Base-by-base conservation (phyloP, 2,113 vertebrate species). In the Condylura cristata region DNA sequence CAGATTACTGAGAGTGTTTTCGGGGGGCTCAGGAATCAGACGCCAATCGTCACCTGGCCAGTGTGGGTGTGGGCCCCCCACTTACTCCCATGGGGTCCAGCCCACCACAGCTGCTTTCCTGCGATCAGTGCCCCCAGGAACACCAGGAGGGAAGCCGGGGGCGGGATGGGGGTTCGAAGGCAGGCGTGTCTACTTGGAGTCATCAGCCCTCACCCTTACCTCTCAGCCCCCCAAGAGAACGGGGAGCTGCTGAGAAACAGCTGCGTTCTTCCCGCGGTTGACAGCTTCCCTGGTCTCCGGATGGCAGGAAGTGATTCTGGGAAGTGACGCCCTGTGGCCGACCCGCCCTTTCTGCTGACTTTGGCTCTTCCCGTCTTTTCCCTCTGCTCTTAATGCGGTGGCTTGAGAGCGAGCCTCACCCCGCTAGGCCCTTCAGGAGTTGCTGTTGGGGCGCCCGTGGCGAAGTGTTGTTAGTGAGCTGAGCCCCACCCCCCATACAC, bases 271-370 rank as follows among this genome's bases (percentile, higher is more conserved):
- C 16, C 63, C 30, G 39, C 41, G 65, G 61, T 65, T 90, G 63
- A 75, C 85, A 60, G 79, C 85, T 85, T 80, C 68, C 71, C 56
- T 82, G 91, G 82, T 5, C 58, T 86, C 65, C 46, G 71, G 65
- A 63, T 60, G 86, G 46, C 13, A 48, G 89, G 76, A 94, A 90
- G 83, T 93, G 74, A 53, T 74, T 70, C 13, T 32, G 68, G 79
- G 95, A 75, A 94, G 63, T 56, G 84, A 93, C 65, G 58, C 28
- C 48, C 34, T 37, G 32, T 41, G 70, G 63, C 28, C 48, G 51
- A 89, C 51, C 74, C 87, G 30, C 26, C n/a, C 51, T 76, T 83
- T 26, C 3, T n/a, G 34, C 71, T 34, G 58, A 34, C 68, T 12
- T 91, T 56, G 58, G 74, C 71, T 95, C 80, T 86, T n/a, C 34